phyloP scores from a whole-genome alignment of 2,113 vertebrate species.

The Heterotilapia buettikoferi region DNA sequence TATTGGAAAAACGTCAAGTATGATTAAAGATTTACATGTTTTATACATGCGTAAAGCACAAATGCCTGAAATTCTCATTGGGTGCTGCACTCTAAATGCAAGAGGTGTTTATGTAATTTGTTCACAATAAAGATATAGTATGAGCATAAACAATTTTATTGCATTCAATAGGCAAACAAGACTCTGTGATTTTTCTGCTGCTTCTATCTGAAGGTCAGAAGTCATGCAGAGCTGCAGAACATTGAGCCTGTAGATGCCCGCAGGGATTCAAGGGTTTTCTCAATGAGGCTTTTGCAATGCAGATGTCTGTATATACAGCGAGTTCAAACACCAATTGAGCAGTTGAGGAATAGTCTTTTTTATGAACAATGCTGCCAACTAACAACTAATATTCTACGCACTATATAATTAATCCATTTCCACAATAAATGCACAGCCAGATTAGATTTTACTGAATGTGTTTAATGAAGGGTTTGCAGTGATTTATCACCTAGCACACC shows the following conservation, averaged over 20 bases:
- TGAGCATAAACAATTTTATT: neutral
- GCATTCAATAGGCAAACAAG: neutral
- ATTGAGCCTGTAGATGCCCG: neutral
- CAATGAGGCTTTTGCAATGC: neutral
- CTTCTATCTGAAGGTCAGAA: neutral
- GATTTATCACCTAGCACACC: neutral
- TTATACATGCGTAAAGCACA: rapidly evolving
- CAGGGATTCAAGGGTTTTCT: neutral
- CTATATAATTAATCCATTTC: neutral
- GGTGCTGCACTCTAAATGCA: neutral
- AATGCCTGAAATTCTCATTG: neutral
- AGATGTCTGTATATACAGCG: neutral
- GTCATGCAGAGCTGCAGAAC: neutral
- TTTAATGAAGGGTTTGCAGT: neutral
- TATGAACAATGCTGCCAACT: neutral
- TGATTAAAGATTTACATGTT: neutral
- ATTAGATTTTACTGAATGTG: neutral
- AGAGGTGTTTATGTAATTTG: neutral
- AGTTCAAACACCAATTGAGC: neutral
- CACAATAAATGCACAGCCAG: neutral
- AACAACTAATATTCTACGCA: neutral
- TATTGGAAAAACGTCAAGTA: neutral
- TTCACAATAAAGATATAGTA: neutral
- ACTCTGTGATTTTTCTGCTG: neutral
- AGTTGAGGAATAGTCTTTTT: neutral